A percentile compares a stretch with the other conserved stretches of the same genome.
Conservation (phyloP, 2,113 vertebrate species). For the Erinaceus europaeus region DNA sequence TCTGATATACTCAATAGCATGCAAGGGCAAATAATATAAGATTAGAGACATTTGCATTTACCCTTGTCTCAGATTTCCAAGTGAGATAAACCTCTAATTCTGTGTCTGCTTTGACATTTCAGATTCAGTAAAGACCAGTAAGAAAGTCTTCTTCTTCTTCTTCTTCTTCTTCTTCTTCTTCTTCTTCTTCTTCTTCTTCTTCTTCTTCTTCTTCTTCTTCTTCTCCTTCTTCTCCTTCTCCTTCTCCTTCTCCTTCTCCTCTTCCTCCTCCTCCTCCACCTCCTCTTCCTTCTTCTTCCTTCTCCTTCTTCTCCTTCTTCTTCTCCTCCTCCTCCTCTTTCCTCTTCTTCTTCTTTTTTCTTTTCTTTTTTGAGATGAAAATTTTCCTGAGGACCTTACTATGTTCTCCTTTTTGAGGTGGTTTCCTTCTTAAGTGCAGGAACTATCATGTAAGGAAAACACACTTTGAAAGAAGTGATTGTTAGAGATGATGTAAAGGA, state of each 20-base stretch:
- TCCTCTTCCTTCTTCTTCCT: too few species aligned
- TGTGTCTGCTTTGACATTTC: neutral
- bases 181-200: neutral
- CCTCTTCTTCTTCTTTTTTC: neutral
- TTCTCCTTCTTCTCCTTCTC: too few species aligned
- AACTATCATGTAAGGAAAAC: neutral
- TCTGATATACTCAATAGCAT: neutral
- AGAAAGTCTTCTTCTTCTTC: neutral
- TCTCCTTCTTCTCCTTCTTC: neutral
- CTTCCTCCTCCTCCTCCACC: too few species aligned
- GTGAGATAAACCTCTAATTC: neutral
- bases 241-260: too few species aligned
- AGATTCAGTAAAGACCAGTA: neutral
- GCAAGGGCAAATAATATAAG: neutral
- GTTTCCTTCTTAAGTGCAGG: neutral
- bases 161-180: neutral
- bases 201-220: too few species aligned
- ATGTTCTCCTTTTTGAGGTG: neutral
- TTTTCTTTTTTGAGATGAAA: neutral
- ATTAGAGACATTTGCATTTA: neutral
- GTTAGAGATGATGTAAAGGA: neutral
- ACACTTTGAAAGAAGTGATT: neutral
- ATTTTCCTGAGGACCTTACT: neutral
- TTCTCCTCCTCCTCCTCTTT: too few species aligned
- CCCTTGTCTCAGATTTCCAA: slow-evolving; percentile 20